A percentile compares a stretch with the other conserved stretches of the same genome.
Evolutionary conservation across 2,113 vertebrate species (phyloP).

Genomic region (Camelus bactrianus): DNA sequence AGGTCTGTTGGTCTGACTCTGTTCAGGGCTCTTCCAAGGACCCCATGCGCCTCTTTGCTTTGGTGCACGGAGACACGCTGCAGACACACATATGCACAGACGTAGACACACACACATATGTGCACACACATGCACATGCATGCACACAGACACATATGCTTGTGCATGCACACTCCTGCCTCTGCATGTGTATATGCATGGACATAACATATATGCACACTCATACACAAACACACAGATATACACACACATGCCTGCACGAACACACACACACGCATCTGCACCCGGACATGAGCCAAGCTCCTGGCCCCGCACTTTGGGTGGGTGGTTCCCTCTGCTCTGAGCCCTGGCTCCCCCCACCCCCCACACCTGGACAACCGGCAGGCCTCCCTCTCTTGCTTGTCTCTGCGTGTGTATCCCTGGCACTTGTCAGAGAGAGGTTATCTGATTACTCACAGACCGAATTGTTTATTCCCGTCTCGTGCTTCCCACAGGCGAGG

Average conservation of each 20-base stretch:
- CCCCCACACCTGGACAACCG: too few relatives aligned
- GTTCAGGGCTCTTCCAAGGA: not conserved
- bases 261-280: not conserved
- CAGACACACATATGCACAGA: fast-evolving
- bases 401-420: fast-evolving
- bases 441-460: fast-evolving
- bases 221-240: too few relatives aligned
- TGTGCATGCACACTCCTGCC: fast-evolving
- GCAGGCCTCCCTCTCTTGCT: fast-evolving
- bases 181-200: not conserved
- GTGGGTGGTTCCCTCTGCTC: fast-evolving
- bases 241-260: fast-evolving
- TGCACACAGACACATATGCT: not conserved
- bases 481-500: not conserved
- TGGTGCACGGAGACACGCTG: fast-evolving
- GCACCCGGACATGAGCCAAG: too few relatives aligned
- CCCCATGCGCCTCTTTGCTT: not conserved
- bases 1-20: not conserved
- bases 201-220: not conserved
- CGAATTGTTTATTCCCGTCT: not conserved
- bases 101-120: too few relatives aligned
- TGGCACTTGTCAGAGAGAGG: not conserved
- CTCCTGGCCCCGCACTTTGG: not conserved
- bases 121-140: too few relatives aligned
- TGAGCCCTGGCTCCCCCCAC: fast-evolving